Evolutionary conservation across 2,888 invertebrate species (phyloP), one percentile per base, ranked within the genome.

Genomic region (Troides oblongomaculatus): DNA sequence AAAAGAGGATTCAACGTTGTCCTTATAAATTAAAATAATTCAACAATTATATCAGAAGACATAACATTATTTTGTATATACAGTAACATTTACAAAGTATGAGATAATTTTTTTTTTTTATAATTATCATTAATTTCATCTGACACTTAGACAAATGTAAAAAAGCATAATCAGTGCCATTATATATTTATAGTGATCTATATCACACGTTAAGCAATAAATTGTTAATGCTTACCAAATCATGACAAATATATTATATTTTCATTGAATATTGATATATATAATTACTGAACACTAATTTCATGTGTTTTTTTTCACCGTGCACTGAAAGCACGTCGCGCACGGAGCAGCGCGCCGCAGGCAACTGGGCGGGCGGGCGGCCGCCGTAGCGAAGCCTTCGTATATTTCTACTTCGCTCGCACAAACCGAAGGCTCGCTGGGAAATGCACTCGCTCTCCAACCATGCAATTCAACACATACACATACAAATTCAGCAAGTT

Each of bases 331-430:
- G 70, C 70, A 74, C 76, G 72, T 83, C 85, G 84, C 80, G 79
- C 74, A 73, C 86, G 81, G 85, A 83, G 83, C 88, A 83, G 83
- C 81, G 78, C 75, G 74, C 87, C 79, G 77, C 74, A 78, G 78
- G 81, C 81, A 80, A 92, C 91, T 92, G 91, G 92, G 91, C 90
- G 91, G 92, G 92, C 90, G 90, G 90, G 87, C 83, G 84, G 76
- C 82, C 79, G 86, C 43, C 43, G 86, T 83, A 86, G 80, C 75
- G 79, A 84, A 87, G 84, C 88, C 87, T 89, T 79, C 76, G 74
- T 69, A 72, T 82, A 79, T 81, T 77, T 80, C 86, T 75, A 75
- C 90, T 84, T 81, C 85, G 72, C 82, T 90, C 85, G 50, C 79
- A 79, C 88, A 69, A 75, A 73, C 72, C 60, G 73, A 72, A 71